phyloP scores from a whole-genome alignment of 2,113 vertebrate species.

The Bettongia penicillata region DNA sequence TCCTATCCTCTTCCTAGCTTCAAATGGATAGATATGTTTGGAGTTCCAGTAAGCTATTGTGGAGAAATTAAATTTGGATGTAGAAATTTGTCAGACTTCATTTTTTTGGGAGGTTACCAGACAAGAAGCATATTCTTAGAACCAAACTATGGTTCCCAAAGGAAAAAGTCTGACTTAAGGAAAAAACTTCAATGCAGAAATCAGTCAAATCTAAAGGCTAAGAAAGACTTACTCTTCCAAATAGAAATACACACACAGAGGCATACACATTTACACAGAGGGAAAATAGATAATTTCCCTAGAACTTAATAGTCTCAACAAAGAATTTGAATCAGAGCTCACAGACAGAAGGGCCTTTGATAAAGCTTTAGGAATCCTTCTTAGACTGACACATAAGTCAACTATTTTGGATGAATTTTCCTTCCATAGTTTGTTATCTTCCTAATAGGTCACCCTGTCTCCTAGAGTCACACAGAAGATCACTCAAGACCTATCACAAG shows the following conservation, averaged over 20 bases:
- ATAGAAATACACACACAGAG: constrained; percentile 4
- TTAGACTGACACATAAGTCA: background rate
- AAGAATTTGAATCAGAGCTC: background rate
- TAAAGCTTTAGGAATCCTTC: background rate
- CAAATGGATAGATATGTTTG: background rate
- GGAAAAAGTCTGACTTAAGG: constrained; percentile 43
- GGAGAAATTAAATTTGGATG: background rate
- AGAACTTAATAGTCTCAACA: rapidly evolving
- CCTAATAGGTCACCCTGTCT: constrained; percentile 13
- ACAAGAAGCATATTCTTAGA: constrained; percentile 20
- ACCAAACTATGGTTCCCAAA: constrained; percentile 39
- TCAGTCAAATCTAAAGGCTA: constrained; percentile 25
- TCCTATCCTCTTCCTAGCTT: background rate
- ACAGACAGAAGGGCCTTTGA: background rate
- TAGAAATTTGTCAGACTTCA: background rate
- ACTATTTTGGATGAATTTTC: background rate
- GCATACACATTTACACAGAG: background rate
- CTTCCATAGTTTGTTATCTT: background rate
- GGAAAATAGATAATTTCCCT: background rate
- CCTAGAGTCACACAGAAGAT: background rate
- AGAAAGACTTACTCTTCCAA: constrained; percentile 13
- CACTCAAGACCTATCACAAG: background rate
- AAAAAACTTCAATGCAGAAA: constrained; percentile 16
- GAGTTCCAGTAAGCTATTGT: background rate
- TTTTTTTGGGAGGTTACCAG: constrained; percentile 9